A percentile compares a stretch with the other conserved stretches of the same genome.
phyloP scores from a whole-genome alignment of 2,888 invertebrate genomes.

The Drosophila histrio region DNA sequence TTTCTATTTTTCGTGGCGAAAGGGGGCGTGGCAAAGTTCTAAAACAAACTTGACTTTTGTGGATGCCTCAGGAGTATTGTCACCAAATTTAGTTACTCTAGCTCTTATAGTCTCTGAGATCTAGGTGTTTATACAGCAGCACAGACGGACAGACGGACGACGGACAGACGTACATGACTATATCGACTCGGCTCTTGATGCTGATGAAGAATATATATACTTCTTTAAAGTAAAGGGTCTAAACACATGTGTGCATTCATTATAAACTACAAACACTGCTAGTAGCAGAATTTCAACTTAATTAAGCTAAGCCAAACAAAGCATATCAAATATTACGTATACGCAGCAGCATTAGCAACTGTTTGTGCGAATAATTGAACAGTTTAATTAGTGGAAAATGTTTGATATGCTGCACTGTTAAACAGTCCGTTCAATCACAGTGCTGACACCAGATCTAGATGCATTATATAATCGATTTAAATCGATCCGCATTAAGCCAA shows the following conservation, averaged over 20 bases:
- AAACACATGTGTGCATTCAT: background rate
- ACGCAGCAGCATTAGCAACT: slow-evolving; percentile 14
- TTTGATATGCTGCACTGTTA: background rate
- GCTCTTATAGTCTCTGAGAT: too few species aligned
- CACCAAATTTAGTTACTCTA: too few species aligned
- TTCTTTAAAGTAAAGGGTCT: too few species aligned
- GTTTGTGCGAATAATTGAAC: background rate
- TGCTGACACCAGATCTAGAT: background rate
- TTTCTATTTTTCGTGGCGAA: too few species aligned
- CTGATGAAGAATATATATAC: too few species aligned
- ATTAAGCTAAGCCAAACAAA: slow-evolving; percentile 12
- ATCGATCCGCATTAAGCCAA: slow-evolving; percentile 46
- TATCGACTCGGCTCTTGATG: too few species aligned
- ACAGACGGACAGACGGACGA: too few species aligned
- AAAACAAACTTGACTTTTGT: too few species aligned
- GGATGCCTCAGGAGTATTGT: too few species aligned
- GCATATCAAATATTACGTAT: slow-evolving; percentile 26
- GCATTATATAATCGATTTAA: slow-evolving; percentile 12
- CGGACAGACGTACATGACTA: too few species aligned
- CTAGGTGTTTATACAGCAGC: too few species aligned
- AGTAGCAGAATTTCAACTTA: slow-evolving; percentile 9
- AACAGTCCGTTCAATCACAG: slow-evolving; percentile 8
- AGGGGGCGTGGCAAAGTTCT: too few species aligned
- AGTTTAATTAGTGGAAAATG: background rate
- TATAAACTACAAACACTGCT: background rate